Percentiles rank a stretch among this genome's conserved stretches.
phyloP scores from a whole-genome alignment of 2,113 vertebrate species.

The Merops nubicus region DNA sequence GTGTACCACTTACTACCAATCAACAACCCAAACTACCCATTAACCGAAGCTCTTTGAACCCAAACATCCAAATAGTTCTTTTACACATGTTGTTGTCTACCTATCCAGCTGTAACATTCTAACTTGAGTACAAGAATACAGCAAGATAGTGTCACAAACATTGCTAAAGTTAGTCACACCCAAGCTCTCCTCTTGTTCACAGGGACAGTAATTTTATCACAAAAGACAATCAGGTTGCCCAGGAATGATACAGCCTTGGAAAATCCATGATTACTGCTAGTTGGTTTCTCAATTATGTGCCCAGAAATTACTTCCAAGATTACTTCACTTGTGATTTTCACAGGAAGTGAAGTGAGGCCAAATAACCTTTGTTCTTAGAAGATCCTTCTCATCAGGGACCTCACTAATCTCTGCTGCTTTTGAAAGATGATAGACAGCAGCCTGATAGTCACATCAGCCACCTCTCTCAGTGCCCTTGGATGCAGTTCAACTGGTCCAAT shows the following conservation, averaged over 20 bases:
- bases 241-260: not conserved
- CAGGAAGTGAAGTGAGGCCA: not conserved
- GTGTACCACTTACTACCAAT: not conserved
- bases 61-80: not conserved
- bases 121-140: not conserved
- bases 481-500: not conserved
- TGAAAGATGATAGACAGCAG: not conserved
- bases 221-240: not conserved
- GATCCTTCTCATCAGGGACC: not conserved
- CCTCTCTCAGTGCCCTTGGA: not conserved
- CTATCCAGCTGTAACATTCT: not conserved
- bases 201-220: not conserved
- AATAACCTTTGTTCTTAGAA: not conserved
- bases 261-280: not conserved
- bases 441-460: not conserved
- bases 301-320: not conserved
- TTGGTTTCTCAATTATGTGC: not conserved
- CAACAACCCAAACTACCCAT: not conserved
- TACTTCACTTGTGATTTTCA: not conserved
- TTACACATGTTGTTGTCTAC: not conserved
- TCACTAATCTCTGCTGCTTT: not conserved
- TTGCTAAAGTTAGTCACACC: not conserved
- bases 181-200: not conserved
- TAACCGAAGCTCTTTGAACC: not conserved
- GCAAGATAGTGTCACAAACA: not conserved